phyloP scores from a whole-genome alignment of 2,797 vertebrate genomes.

The Scleropages formosus region DNA sequence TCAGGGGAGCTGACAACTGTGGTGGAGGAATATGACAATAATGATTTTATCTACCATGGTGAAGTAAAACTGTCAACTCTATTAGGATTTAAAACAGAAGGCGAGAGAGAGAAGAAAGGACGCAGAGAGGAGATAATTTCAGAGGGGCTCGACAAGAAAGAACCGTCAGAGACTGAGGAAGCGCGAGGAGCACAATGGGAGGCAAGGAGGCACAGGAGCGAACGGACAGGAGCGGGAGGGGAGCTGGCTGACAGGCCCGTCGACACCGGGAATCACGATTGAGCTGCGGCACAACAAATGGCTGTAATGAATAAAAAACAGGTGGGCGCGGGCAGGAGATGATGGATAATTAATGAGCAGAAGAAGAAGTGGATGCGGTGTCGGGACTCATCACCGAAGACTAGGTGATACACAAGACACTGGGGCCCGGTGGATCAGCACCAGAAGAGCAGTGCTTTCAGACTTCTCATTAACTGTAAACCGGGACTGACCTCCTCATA shows the following conservation, averaged over 20 bases:
- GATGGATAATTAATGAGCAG: constrained; percentile 23
- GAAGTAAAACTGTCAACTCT: constrained; percentile 54
- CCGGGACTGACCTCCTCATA: background rate
- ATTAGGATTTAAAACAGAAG: constrained; percentile 41
- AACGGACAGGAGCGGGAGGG: constrained; percentile 6
- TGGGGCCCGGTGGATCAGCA: background rate
- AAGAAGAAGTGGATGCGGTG: background rate
- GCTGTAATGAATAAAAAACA: constrained; percentile 21
- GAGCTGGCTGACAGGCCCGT: background rate
- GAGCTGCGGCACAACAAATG: constrained; percentile 8
- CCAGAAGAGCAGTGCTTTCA: background rate
- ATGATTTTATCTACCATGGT: constrained; percentile 54
- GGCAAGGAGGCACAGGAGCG: background rate
- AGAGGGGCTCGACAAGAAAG: background rate
- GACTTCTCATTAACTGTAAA: constrained; percentile 5
- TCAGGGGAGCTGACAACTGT: constrained; percentile 42
- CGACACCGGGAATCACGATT: background rate
- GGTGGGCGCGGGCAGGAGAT: background rate
- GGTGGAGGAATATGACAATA: constrained; percentile 54
- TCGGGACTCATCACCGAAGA: constrained; percentile 3
- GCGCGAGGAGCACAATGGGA: background rate
- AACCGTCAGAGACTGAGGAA: background rate
- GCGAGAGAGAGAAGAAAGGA: constrained; percentile 17
- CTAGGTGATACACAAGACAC: constrained; percentile 17
- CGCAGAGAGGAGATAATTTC: background rate